A percentile compares a stretch with the other conserved stretches of the same genome.
Conservation (phyloP, 1,140 invertebrate genomes). For the Aphis craccivora region DNA sequence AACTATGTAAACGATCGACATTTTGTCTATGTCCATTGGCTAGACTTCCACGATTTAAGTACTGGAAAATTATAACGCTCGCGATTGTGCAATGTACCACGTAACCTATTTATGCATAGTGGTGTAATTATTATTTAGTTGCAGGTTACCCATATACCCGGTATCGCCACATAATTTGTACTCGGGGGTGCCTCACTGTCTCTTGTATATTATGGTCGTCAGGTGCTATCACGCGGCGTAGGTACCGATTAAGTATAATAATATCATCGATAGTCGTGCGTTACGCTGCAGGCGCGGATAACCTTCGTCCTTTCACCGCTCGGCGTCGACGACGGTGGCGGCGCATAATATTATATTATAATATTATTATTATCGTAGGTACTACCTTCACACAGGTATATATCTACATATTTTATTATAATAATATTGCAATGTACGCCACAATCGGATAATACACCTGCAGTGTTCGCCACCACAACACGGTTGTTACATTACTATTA, state of each 20-base stretch:
- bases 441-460: conserved; percentile 14
- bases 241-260: conserved; percentile 8
- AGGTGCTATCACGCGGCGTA: neutral
- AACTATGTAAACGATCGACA: neutral
- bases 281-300: neutral
- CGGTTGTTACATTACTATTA: conserved; percentile 5
- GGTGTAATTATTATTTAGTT: neutral
- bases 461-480: neutral
- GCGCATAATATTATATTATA: conserved; percentile 4
- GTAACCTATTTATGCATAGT: neutral
- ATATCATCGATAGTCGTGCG: conserved; percentile 12
- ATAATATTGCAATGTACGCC: neutral
- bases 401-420: neutral
- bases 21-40: neutral
- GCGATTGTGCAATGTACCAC: neutral
- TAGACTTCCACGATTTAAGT: neutral
- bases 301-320: neutral
- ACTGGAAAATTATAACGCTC: neutral
- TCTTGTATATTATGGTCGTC: neutral
- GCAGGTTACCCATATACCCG: neutral
- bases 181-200: neutral
- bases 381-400: neutral
- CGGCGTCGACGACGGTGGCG: neutral
- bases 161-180: neutral
- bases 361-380: neutral